These are phyloP conservation scores for Puma concolor DNA, from an alignment of 2,113 vertebrate species.

Conservation along the genomic window DNA sequence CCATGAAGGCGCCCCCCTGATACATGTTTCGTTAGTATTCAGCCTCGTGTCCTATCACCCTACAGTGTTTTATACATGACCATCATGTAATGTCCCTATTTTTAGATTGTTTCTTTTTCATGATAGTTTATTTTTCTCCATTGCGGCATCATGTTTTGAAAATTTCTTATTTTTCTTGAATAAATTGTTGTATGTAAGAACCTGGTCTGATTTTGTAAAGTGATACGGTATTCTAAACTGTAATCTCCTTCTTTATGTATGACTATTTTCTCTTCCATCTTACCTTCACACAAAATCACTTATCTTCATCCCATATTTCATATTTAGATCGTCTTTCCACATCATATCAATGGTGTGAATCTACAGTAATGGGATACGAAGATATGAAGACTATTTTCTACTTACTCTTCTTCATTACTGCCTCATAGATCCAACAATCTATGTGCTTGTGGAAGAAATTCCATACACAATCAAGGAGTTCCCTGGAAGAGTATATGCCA, in stretches of 20 bases:
- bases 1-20: background rate
- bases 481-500: accelerated
- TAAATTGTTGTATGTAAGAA: background rate
- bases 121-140: background rate
- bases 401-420: background rate
- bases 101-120: background rate
- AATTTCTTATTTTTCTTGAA: background rate
- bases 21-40: background rate
- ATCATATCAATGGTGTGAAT: background rate
- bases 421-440: background rate
- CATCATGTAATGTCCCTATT: background rate
- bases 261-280: background rate
- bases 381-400: background rate
- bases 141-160: background rate
- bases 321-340: background rate
- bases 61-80: background rate
- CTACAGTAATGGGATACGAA: background rate
- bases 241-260: background rate
- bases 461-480: accelerated
- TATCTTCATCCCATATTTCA: background rate
- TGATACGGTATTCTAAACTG: background rate
- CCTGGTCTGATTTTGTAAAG: background rate
- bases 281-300: background rate
- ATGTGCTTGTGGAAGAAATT: background rate
- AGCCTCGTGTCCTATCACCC: background rate